Evolutionary conservation across 64 coral and sea anemone species (phyloP), one percentile per base, ranked within the genome.

Genomic region (Stichodactyla helianthus): DNA sequence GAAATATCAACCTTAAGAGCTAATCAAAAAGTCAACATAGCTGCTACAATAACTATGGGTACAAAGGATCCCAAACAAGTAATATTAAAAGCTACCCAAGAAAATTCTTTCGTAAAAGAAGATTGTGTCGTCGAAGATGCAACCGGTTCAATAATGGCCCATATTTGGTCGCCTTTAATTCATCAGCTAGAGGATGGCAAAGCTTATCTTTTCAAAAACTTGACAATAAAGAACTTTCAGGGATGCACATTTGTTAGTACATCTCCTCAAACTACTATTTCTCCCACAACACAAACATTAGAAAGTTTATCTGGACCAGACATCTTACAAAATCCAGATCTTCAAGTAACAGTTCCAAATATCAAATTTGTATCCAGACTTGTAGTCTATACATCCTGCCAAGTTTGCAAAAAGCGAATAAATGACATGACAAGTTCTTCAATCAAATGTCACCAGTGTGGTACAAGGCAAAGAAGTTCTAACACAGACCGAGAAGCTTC

Each of bases 51-150:
- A 82, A 68, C 87, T 23, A 23, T 89, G 19, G 87, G 87, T n/a
- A 71, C 6, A 56, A 82, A 89, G 71, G 59, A 83, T 83, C 59
- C 88, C 50, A 84, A 83, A 67, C 20, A 62, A 54, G 65, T 89
- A 74, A 35, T 83, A 55, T 53, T 89, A 27, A 89, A 89, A 84
- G 81, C 53, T 2, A 89, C 88, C 20, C 61, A 84, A 76, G 70
- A 89, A 19, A 83, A 83, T 0, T 54, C 79, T 19, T 82, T 77
- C 18, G 80, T 89, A n/a, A 89, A 89, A 89, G 88, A 89, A 68
- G 88, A 89, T 84, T 59, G 81, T 89, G 88, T 89, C 7, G 19
- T 89, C 2, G 81, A 89, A 84, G 88, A 89, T 52, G 25, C 54
- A 52, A 89, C 88, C 55, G 80, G 62, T 57, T 82, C 88, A 67